Evolutionary conservation across 2,113 vertebrate genomes (phyloP), one percentile per base, ranked within the genome.

Genomic region (Misgurnus anguillicaudatus): DNA sequence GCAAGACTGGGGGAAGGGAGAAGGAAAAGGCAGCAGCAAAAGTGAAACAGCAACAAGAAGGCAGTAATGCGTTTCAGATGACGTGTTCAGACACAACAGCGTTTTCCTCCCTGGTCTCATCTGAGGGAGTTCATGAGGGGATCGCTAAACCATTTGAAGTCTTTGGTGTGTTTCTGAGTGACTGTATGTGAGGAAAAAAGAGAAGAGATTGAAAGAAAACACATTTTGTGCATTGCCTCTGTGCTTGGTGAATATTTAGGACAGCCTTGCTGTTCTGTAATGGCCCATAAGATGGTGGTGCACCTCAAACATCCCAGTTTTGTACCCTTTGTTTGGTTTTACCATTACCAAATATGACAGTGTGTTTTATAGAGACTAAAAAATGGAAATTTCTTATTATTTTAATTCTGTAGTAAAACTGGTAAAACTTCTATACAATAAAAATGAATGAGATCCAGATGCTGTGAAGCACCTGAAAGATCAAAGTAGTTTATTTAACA

Each of bases 171-270:
- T 65, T 13, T 47, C 36, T 57, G 48, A 62, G 55, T 10, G 19
- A 57, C 21, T 69, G 17, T 62, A 42, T 77, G 39, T 67, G 47
- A 91, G 93, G 89, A 89, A 72, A 86, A 97, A 94, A 97, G 90
- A 94, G 95, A 36, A 86, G 94, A 95, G 83, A 88, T 96, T 88
- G 95, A 96, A 72, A 92, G 93, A 71, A 96, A 97, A 94, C 97
- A 42, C 53, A 42, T 60, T 71, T 97, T 71, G 51, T 70, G 41
- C 51, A 48, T 63, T 48, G 61, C 24, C n/a, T 73, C 55, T 63
- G 76, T 47, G 39, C 67, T 48, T 14, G 45, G n/a, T n/a, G 55
- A 62, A 68, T 82, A 69, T 78, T 68, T 61, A 67, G 14, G 53
- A 4, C 9, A 62, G 63, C 16, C 16, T n/a, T n/a, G 69, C 61